Conservation (phyloP, 2,797 vertebrate genomes). For the Morelia viridis region DNA sequence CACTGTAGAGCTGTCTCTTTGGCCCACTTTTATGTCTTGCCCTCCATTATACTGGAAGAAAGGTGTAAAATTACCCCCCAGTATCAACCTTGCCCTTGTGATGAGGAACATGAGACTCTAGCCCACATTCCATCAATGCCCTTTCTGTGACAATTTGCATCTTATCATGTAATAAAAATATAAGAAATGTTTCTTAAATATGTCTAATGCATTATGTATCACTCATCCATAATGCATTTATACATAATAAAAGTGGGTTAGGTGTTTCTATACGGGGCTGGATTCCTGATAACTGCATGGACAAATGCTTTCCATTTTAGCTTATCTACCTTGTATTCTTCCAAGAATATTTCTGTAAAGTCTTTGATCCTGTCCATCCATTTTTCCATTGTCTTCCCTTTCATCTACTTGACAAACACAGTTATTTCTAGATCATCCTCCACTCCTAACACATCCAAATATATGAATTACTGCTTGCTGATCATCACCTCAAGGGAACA, state of each 20-base stretch:
- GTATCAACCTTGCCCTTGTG: too few species aligned
- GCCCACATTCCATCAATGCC: background rate
- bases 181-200: background rate
- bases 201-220: background rate
- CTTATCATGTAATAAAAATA: background rate
- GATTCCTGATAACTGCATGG: background rate
- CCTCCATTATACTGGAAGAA: background rate
- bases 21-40: background rate
- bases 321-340: background rate
- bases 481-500: background rate
- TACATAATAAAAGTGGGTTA: background rate
- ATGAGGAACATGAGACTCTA: background rate
- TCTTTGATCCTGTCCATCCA: background rate
- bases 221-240: background rate
- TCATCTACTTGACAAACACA: constrained; percentile 8
- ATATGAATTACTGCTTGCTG: background rate
- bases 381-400: background rate
- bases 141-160: background rate
- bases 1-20: background rate
- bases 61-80: too few species aligned
- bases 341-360: background rate
- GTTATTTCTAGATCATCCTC: background rate
- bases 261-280: background rate
- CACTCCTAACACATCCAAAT: background rate
- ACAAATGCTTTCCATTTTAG: background rate